A percentile compares a stretch with the other conserved stretches of the same genome.
Conservation (phyloP, 2,888 invertebrate species). For the Criorhina ranunculi region DNA sequence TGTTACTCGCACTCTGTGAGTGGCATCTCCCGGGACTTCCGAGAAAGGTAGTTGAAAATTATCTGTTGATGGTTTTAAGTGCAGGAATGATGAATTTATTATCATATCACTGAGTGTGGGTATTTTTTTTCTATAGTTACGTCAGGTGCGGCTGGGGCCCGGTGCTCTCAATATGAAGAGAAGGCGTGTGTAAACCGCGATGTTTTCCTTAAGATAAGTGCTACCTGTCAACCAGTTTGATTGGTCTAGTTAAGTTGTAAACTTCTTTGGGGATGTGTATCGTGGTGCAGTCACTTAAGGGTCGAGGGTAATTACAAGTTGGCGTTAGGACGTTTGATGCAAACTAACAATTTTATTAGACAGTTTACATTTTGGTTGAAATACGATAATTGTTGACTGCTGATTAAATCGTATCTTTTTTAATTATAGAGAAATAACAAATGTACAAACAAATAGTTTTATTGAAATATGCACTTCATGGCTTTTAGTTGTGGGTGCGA, state of each 20-base stretch:
- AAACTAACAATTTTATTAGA: slow-evolving; percentile 73
- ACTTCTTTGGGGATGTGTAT: slow-evolving; percentile 39
- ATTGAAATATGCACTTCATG: too few species aligned
- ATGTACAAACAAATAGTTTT: too few species aligned
- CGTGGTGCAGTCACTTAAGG: slow-evolving; percentile 47
- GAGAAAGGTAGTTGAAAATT: slow-evolving; percentile 76
- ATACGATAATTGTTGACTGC: slow-evolving; percentile 56
- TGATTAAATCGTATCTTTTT: slow-evolving; percentile 61
- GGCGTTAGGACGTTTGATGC: slow-evolving; percentile 63
- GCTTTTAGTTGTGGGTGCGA: background rate
- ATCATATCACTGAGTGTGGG: slow-evolving; percentile 65
- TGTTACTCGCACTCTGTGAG: slow-evolving; percentile 70
- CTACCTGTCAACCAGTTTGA: slow-evolving; percentile 71
- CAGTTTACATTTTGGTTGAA: slow-evolving; percentile 74
- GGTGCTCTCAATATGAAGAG: slow-evolving; percentile 54
- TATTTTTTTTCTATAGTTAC: slow-evolving; percentile 10
- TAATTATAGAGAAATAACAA: too few species aligned
- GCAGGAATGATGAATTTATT: slow-evolving; percentile 76
- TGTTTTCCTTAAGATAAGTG: slow-evolving; percentile 72
- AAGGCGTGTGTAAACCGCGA: slow-evolving; percentile 67
- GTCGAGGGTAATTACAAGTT: slow-evolving; percentile 63
- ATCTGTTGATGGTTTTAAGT: slow-evolving; percentile 77
- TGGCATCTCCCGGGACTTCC: slow-evolving; percentile 63
- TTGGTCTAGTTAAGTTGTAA: slow-evolving; percentile 75
- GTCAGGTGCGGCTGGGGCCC: slow-evolving; percentile 68